phyloP scores from a whole-genome alignment of 1,140 invertebrate species.

The Meloidogyne exigua region DNA sequence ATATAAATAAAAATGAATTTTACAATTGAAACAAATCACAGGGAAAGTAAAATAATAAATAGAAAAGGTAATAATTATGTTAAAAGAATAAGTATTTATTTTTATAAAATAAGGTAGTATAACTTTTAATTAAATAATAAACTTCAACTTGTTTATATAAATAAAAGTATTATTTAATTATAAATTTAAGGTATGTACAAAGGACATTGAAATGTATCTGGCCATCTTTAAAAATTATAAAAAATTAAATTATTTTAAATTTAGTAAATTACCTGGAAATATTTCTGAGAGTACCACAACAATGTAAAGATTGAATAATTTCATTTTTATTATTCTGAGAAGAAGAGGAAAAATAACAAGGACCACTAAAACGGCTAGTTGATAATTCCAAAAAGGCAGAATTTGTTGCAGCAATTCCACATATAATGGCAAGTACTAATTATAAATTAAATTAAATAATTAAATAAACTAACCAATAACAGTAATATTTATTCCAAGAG shows the following conservation, averaged over 20 bases:
- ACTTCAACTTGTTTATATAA: too few relatives aligned
- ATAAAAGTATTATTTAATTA: too few relatives aligned
- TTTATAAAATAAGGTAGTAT: too few relatives aligned
- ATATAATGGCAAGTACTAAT: conserved; percentile 37
- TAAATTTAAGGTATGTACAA: not conserved
- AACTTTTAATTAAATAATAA: too few relatives aligned
- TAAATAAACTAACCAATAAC: conserved; percentile 40
- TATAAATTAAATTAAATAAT: conserved; percentile 18
- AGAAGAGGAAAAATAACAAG: conserved; percentile 37
- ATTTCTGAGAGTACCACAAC: conserved; percentile 33
- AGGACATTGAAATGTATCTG: not conserved
- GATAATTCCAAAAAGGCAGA: conserved; percentile 39
- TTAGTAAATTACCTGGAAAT: conserved; percentile 30
- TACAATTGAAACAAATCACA: too few relatives aligned
- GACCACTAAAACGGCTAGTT: conserved; percentile 27
- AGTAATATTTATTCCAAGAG: conserved; percentile 26
- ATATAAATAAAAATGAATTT: not conserved
- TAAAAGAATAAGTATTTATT: too few relatives aligned
- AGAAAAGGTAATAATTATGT: too few relatives aligned
- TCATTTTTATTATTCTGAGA: not conserved
- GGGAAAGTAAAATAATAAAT: too few relatives aligned
- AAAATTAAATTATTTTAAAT: not conserved
- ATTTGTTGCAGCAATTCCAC: conserved; percentile 42
- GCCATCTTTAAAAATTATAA: not conserved
- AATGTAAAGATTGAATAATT: conserved; percentile 25